Base-by-base conservation (phyloP, 2,797 vertebrate species). In the Notolabrus celidotus region DNA sequence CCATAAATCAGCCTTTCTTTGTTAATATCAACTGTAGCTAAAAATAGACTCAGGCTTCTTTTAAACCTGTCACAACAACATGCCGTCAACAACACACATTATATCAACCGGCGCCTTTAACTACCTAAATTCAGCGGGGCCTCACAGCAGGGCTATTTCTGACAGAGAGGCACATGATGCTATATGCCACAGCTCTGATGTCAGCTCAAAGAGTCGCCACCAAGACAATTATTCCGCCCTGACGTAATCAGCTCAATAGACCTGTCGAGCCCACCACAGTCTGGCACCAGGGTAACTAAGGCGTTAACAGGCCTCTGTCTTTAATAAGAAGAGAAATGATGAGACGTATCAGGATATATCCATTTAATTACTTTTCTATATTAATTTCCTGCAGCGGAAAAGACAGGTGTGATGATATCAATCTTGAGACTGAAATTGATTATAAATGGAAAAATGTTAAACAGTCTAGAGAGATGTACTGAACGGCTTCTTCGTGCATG, bases 141-240 rank as follows among this genome's bases (percentile, higher is more conserved):
- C 79, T 87, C 71, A 25, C 52, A 46, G 67, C 73, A 5, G 58
- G 10, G 69, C 87, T 92, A 90, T 92, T 93, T 87, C 74, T 70
- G 80, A 61, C 71, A 68, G 53, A 15, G 29, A 62, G 67, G 36
- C 83, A 55, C 84, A 90, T 85, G 83, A 80, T 80, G 71, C 79
- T 70, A 34, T 78, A 67, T 70, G 55, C 68, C 65, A 14, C 34
- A 38, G 73, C 72, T 84, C 78, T 92, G 86, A 92, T 90, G 84
- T 72, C 90, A 87, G 67, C 71, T 71, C 73, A 80, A 67, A 51
- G 46, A 42, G 76, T 75, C 59, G 79, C 82, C 43, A 81, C 84
- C 61, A 86, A 88, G 90, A 92, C 86, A 89, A 85, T 87, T 82
- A 79, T 72, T 83, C 67, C 43, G 25, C 65, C 68, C 74, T 88